These are phyloP conservation scores for Punctoribates punctum DNA, from an alignment of 2,888 invertebrate species.

Conservation along the genomic window DNA sequence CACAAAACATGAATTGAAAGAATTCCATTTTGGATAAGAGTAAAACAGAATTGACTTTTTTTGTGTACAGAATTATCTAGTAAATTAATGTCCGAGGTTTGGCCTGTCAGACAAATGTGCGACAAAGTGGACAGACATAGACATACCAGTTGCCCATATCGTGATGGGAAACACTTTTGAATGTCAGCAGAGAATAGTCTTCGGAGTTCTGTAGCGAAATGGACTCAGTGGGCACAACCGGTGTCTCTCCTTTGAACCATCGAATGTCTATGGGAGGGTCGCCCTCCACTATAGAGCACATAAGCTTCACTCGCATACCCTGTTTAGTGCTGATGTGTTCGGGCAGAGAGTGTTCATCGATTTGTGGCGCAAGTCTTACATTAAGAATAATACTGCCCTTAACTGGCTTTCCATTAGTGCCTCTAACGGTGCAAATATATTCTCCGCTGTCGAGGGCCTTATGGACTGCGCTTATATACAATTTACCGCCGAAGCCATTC, in stretches of 20 bases:
- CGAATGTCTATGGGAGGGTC: slow-evolving; percentile 53
- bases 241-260: slow-evolving; percentile 53
- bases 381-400: slow-evolving; percentile 39
- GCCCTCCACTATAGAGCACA: slow-evolving; percentile 49
- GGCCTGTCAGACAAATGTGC: background rate
- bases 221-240: slow-evolving; percentile 50
- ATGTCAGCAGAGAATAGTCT: slow-evolving; percentile 52
- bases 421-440: slow-evolving; percentile 51
- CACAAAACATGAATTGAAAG: too few relatives aligned
- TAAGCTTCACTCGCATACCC: slow-evolving; percentile 46
- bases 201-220: slow-evolving; percentile 51
- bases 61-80: background rate
- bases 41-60: too few relatives aligned
- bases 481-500: slow-evolving; percentile 49
- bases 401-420: slow-evolving; percentile 21
- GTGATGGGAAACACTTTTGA: slow-evolving; percentile 51
- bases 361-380: slow-evolving; percentile 46
- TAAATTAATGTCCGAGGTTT: background rate
- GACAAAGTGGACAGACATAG: background rate
- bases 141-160: slow-evolving; percentile 51
- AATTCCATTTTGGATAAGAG: too few relatives aligned
- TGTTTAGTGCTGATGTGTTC: slow-evolving; percentile 45
- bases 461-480: slow-evolving; percentile 53
- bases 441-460: slow-evolving; percentile 52
- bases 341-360: slow-evolving; percentile 46